Percentiles rank a stretch among this genome's conserved stretches.
These are phyloP conservation scores for Triplophysa siluroides DNA, from an alignment of 2,113 vertebrate genomes.

Conservation along the genomic window DNA sequence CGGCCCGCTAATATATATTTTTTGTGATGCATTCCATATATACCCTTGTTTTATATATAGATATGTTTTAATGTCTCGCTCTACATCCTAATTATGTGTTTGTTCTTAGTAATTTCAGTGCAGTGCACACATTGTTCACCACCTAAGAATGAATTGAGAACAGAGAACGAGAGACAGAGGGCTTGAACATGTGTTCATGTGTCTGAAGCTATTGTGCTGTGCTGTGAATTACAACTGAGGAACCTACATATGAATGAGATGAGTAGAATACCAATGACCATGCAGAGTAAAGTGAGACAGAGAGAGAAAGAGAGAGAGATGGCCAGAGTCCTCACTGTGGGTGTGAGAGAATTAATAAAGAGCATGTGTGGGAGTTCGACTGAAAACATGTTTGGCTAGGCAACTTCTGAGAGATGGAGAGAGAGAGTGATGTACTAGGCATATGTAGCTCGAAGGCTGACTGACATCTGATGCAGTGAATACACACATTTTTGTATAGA, in stretches of 20 bases:
- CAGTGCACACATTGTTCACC: no score
- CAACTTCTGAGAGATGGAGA: slow-evolving; percentile 12
- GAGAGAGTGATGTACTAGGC: not conserved
- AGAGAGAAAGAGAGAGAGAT: slow-evolving; percentile 3
- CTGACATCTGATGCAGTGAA: slow-evolving; percentile 53
- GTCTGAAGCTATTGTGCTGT: slow-evolving; percentile 30
- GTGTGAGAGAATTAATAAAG: not conserved
- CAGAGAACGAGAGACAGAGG: not conserved
- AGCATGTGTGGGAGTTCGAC: slow-evolving; percentile 12
- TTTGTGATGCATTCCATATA: not conserved
- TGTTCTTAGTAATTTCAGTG: not conserved
- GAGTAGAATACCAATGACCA: slow-evolving; percentile 51
- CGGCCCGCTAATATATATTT: not conserved
- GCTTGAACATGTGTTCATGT: slow-evolving; percentile 6
- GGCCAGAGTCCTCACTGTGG: not conserved
- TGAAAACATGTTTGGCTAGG: slow-evolving; percentile 17
- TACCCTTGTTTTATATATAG: not conserved
- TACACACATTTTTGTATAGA: slow-evolving; percentile 9
- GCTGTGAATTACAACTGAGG: slow-evolving; percentile 37
- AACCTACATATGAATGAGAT: slow-evolving; percentile 34
- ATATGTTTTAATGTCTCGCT: not conserved
- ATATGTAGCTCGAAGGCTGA: slow-evolving; percentile 27
- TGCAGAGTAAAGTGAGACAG: slow-evolving; percentile 6
- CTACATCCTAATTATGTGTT: not conserved
- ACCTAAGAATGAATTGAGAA: slow-evolving; percentile 5